Conservation (phyloP, 2,888 invertebrate genomes). For the Odontocolon sp. region DNA sequence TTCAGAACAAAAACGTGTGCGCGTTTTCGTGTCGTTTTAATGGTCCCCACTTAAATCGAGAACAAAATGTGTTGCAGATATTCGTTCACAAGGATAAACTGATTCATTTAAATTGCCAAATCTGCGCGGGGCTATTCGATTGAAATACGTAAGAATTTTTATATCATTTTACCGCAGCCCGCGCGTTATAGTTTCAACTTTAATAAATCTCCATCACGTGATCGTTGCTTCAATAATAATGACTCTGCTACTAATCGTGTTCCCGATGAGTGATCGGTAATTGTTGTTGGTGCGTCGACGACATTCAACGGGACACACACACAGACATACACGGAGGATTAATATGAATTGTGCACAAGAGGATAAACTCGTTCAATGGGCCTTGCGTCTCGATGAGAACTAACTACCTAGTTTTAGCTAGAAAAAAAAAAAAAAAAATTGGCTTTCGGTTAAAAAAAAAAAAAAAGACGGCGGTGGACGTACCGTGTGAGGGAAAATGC, state of each 20-base stretch:
- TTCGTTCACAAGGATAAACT: conserved; percentile 45
- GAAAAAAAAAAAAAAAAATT: conserved; percentile 31
- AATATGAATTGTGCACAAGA: conserved; percentile 58
- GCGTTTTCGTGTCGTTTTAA: conserved; percentile 37
- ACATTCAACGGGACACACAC: conserved; percentile 52
- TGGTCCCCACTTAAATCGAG: conserved; percentile 1
- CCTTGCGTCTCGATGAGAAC: conserved; percentile 62
- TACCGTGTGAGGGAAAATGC: conserved; percentile 28
- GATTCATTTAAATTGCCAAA: conserved; percentile 4
- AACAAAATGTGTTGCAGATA: too few species aligned
- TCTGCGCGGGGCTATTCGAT: background rate
- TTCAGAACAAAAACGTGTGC: conserved; percentile 32
- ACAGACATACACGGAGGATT: conserved; percentile 54
- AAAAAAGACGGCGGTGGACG: conserved; percentile 50
- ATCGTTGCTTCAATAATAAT: conserved; percentile 9
- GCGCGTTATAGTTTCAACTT: conserved; percentile 22
- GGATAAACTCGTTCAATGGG: conserved; percentile 58
- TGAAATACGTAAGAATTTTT: background rate
- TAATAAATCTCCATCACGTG: conserved; percentile 9
- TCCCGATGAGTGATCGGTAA: conserved; percentile 44
- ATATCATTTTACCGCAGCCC: conserved; percentile 3
- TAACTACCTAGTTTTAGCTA: conserved; percentile 52
- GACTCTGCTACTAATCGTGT: conserved; percentile 37
- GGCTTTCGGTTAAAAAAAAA: conserved; percentile 43
- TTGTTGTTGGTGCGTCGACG: conserved; percentile 52